Conservation (phyloP, 2,797 vertebrate genomes). For the Oreochromis grahami region DNA sequence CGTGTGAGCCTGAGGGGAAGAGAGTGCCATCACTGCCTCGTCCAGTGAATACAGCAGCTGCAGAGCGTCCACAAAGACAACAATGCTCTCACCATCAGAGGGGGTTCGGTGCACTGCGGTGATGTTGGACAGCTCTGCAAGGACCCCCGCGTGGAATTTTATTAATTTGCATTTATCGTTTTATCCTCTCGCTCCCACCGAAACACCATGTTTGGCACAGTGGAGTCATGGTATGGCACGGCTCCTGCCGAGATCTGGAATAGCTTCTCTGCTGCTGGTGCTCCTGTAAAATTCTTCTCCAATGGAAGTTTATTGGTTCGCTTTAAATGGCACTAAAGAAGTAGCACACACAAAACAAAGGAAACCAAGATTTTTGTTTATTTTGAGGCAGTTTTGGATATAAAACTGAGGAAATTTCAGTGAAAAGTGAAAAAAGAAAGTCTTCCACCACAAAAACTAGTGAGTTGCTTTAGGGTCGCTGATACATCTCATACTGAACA, state of each 20-base stretch:
- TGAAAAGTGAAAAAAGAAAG: not conserved
- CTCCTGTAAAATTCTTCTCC: not conserved
- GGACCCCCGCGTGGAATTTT: conserved; percentile 57
- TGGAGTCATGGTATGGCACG: conserved; percentile 4
- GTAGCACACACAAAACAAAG: not conserved
- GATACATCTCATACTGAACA: not conserved
- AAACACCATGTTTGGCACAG: conserved; percentile 47
- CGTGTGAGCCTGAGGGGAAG: conserved; percentile 13
- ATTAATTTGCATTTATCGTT: conserved; percentile 71
- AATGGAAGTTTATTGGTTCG: not conserved
- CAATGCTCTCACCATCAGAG: conserved; percentile 49
- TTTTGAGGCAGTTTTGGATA: not conserved
- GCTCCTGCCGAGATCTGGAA: conserved; percentile 4
- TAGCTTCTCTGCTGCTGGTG: not conserved
- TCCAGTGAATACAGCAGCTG: conserved; percentile 66
- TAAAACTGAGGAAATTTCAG: not conserved
- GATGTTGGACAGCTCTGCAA: conserved; percentile 59
- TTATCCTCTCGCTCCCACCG: conserved; percentile 36
- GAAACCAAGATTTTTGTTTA: not conserved
- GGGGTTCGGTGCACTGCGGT: conserved; percentile 34
- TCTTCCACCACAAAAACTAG: not conserved
- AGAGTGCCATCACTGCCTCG: not conserved
- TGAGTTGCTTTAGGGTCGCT: not conserved
- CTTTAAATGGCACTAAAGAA: not conserved
- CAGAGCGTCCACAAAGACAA: conserved; percentile 69